Evolutionary conservation across 2,888 invertebrate genomes (phyloP), one percentile per base, ranked within the genome.

Genomic region (Acanthosoma haemorrhoidale): DNA sequence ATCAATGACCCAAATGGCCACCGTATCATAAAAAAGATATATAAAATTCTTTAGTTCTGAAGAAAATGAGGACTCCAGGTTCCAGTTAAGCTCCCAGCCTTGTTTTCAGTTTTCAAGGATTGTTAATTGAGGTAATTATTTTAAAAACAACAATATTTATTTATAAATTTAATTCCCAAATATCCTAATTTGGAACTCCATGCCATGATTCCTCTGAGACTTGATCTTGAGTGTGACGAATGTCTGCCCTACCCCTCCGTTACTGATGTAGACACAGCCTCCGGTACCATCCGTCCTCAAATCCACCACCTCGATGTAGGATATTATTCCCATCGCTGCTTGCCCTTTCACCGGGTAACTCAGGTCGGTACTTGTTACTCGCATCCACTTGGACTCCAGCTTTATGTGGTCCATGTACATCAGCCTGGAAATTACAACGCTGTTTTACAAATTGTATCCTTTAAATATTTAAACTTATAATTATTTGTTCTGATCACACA

Each of bases 161-260:
- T 69, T 68, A 43, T 6, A 43, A 43, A 43, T 18, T 16, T 69
- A 71, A 57, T 66, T 69, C 59, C 77, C 81, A 75, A 80, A 83
- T 38, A 83, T 73, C 60, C 80, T 79, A 11, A 83, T 77, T 15
- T 80, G 64, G 73, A 82, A 83, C 73, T 82, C 80, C 71, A 84
- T 79, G 18, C 80, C 78, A 51, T 79, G 77, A 16, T 80, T 78
- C 15, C 81, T 77, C 72, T 80, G 79, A 21, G 83, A 83, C 74
- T 80, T 82, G 75, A 83, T 80, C 36, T 78, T 78, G 0, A 84
- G 70, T 1, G 78, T 78, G 2, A 79, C 80, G 31, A 75, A 76
- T 8, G 67, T 76, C 58, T 72, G 68, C 3, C 79, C 79, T 0
- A 81, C 80, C 9, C 84, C 84, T 32, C 84, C 84, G 0, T 41